Evolutionary conservation across 2,888 invertebrate genomes (phyloP).

Genomic region (Napeogenes sylphis): DNA sequence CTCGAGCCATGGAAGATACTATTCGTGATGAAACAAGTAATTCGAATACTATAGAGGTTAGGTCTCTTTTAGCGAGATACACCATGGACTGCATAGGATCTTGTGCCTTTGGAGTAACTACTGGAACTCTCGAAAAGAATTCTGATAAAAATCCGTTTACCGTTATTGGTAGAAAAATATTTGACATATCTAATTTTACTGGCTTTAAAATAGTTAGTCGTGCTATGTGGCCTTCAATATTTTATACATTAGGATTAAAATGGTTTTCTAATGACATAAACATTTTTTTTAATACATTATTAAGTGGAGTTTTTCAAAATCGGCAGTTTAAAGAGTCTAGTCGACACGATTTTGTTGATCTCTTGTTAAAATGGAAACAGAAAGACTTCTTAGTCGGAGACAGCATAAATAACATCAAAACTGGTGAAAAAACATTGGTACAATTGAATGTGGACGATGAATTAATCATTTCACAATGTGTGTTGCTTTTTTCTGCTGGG

Average conservation of each 20-base stretch:
- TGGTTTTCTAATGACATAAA: slow-evolving; percentile 36
- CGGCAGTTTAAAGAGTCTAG: slow-evolving; percentile 39
- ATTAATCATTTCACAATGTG: slow-evolving; percentile 71
- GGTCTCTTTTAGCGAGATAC: slow-evolving; percentile 40
- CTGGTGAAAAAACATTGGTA: slow-evolving; percentile 33
- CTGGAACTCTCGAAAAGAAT: slow-evolving; percentile 27
- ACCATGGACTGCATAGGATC: slow-evolving; percentile 56
- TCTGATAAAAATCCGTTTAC: slow-evolving; percentile 43
- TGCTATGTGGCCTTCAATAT: slow-evolving; percentile 48
- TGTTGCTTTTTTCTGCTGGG: slow-evolving; percentile 64
- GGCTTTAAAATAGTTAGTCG: slow-evolving; percentile 38
- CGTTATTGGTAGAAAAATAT: slow-evolving; percentile 39
- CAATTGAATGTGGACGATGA: slow-evolving; percentile 51
- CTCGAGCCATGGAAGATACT: slow-evolving; percentile 41
- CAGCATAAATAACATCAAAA: slow-evolving; percentile 42
- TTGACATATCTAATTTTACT: slow-evolving; percentile 35
- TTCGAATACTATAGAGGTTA: slow-evolving; percentile 36
- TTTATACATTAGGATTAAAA: slow-evolving; percentile 45
- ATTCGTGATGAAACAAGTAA: slow-evolving; percentile 36
- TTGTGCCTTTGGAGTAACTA: slow-evolving; percentile 55
- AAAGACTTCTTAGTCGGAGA: slow-evolving; percentile 44
- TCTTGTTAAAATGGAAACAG: slow-evolving; percentile 42
- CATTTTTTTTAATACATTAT: slow-evolving; percentile 40
- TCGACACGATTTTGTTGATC: slow-evolving; percentile 50
- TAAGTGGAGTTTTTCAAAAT: slow-evolving; percentile 40